These are phyloP conservation scores for Tenthredo scrophulariae DNA, from an alignment of 2,888 invertebrate species.

Conservation along the genomic window DNA sequence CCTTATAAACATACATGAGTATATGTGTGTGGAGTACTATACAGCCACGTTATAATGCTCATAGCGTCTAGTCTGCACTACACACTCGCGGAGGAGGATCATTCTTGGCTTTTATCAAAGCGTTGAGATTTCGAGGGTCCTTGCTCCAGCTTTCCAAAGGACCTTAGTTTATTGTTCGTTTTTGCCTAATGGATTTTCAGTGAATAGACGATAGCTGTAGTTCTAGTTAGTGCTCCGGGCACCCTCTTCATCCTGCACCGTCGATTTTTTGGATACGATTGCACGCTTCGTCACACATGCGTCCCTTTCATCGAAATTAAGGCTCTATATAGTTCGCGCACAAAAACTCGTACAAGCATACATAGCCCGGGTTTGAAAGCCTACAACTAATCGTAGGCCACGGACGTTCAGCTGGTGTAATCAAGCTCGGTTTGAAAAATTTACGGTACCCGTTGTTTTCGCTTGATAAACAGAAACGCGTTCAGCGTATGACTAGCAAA, in stretches of 20 bases:
- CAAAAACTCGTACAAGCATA: background rate
- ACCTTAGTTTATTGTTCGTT: constrained; percentile 38
- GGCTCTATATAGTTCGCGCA: background rate
- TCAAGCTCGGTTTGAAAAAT: background rate
- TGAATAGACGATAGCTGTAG: constrained; percentile 31
- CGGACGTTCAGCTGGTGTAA: background rate
- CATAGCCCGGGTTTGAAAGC: background rate
- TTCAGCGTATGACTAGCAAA: background rate
- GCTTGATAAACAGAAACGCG: background rate
- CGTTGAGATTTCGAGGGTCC: constrained; percentile 38
- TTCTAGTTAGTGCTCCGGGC: constrained; percentile 41
- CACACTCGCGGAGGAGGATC: constrained; percentile 19
- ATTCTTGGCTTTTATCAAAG: constrained; percentile 37
- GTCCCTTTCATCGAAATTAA: constrained; percentile 42
- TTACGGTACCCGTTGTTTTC: background rate
- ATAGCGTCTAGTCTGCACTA: background rate
- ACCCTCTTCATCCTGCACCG: constrained; percentile 40
- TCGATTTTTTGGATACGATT: constrained; percentile 40
- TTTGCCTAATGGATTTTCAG: constrained; percentile 45
- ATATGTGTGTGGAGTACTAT: background rate
- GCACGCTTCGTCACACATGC: constrained; percentile 38
- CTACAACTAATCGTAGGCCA: background rate
- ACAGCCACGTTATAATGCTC: background rate
- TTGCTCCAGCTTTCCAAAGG: background rate
- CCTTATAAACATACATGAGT: background rate